phyloP scores from a whole-genome alignment of 1,140 invertebrate genomes.

The Oryctes rhinoceros region DNA sequence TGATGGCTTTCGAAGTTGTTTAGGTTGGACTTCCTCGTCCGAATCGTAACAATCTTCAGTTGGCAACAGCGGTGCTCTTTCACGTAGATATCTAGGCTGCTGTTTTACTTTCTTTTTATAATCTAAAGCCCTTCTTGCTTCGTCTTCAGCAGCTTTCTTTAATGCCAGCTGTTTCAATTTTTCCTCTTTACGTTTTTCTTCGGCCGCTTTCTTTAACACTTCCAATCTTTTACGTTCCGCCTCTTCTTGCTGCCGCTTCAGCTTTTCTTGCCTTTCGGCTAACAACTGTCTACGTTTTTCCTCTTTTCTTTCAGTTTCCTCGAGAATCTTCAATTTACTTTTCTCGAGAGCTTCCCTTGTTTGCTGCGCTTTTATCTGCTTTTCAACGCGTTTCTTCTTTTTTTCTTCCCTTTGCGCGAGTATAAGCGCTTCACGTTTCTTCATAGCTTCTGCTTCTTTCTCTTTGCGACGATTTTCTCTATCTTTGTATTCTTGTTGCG shows the following conservation, averaged over 20 bases:
- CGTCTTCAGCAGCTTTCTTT: conserved; percentile 64
- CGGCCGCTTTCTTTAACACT: conserved; percentile 56
- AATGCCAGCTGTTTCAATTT: conserved; percentile 59
- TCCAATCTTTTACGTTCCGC: conserved; percentile 61
- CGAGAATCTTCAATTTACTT: conserved; percentile 57
- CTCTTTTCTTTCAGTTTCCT: conserved; percentile 64
- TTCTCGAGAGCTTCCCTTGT: conserved; percentile 67
- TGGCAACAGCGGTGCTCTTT: conserved; percentile 61
- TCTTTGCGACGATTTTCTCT: conserved; percentile 31
- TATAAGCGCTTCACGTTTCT: conserved; percentile 56
- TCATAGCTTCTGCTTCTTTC: conserved; percentile 61
- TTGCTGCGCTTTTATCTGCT: conserved; percentile 67
- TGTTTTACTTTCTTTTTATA: conserved; percentile 57
- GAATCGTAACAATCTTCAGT: conserved; percentile 66
- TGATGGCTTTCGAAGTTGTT: conserved; percentile 36
- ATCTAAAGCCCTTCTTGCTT: conserved; percentile 61
- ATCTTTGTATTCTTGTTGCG: conserved; percentile 39
- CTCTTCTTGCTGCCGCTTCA: conserved; percentile 65
- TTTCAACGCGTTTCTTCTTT: conserved; percentile 67
- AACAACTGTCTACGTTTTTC: conserved; percentile 64
- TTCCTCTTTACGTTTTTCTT: conserved; percentile 57
- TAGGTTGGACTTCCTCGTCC: conserved; percentile 62
- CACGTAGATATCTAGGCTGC: conserved; percentile 56
- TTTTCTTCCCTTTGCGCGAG: conserved; percentile 60
- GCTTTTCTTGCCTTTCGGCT: conserved; percentile 65